Base-by-base conservation (phyloP, 2,888 invertebrate species). In the Eumacrocentrus americanus region DNA sequence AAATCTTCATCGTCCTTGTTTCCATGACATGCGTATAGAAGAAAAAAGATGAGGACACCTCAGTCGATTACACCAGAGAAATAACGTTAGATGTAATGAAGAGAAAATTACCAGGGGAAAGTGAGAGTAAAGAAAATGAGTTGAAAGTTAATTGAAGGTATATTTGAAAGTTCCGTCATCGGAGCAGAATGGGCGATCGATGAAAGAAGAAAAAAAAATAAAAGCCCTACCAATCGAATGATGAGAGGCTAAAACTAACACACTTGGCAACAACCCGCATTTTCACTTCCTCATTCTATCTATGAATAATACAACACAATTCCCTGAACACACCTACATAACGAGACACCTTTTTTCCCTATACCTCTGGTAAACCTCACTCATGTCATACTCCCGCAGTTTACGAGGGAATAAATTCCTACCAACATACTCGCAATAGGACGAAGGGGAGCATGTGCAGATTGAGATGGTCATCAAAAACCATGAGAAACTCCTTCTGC, bases 91-190 rank as follows among this genome's bases (percentile, higher is more conserved):
- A 34, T 44, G 44, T 47, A 47, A 56, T 46, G 47, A 56, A 37
- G 55, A 38, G 55, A 47, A 56, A 56, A 56, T 56, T 47, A 56
- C 55, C 20, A 35, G 14, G 47, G 23, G 35, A 42, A 42, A 18
- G 14, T 34, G 14, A 14, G 22, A 6, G 20, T 11, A n/a, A 46
- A n/a, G n/a, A n/a, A n/a, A n/a, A n/a, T n/a, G n/a, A 25, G 25
- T 46, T 14, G 5, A 14, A 48, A 48, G 48, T 54, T 14, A 11
- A 35, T 14, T 37, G 11, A 14, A 54, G 9, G n/a, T n/a, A 38
- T 20, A 40, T 29, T 37, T 35, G 18, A 34, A 23, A 20, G 23
- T n/a, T 23, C 35, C 23, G 22, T 52, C 37, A 47, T 53, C 46
- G 16, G 7, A 40, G 40, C 14, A n/a, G n/a, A n/a, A 48, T 54